A percentile compares a stretch with the other conserved stretches of the same genome.
phyloP scores from a whole-genome alignment of 2,113 vertebrate species.

The Sphyrna mokarran region DNA sequence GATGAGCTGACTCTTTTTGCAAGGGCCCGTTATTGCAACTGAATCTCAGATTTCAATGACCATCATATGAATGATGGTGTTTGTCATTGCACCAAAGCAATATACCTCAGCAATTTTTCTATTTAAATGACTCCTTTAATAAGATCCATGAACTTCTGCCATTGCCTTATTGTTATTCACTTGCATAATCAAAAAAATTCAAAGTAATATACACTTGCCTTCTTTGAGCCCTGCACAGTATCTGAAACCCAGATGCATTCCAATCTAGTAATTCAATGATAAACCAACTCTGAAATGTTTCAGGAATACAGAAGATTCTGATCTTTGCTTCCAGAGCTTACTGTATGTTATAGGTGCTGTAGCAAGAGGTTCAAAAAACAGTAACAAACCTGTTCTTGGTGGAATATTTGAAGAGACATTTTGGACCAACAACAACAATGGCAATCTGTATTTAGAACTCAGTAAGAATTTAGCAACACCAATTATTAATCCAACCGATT shows the following conservation, averaged over 20 bases:
- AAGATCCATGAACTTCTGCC: neutral
- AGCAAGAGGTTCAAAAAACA: neutral
- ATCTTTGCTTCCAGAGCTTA: neutral
- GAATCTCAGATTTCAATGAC: conserved; percentile 32
- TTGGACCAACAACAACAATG: neutral
- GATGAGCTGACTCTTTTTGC: neutral
- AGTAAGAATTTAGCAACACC: too few relatives aligned
- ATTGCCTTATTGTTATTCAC: conserved; percentile 15
- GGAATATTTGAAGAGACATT: neutral
- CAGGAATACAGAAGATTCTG: neutral
- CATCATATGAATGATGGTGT: neutral
- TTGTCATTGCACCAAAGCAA: neutral
- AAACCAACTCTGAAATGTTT: neutral
- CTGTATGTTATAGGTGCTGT: neutral
- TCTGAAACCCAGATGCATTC: neutral
- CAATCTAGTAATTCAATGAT: neutral
- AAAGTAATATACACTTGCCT: neutral
- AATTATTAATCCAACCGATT: too few relatives aligned
- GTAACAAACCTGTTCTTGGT: neutral
- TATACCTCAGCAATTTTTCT: neutral
- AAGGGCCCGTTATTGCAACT: neutral
- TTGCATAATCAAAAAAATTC: neutral
- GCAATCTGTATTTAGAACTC: neutral
- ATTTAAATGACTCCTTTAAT: conserved; percentile 16
- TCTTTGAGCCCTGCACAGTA: neutral